Evolutionary conservation across 2,888 invertebrate genomes (phyloP).

Genomic region (Ophion ventricosus): DNA sequence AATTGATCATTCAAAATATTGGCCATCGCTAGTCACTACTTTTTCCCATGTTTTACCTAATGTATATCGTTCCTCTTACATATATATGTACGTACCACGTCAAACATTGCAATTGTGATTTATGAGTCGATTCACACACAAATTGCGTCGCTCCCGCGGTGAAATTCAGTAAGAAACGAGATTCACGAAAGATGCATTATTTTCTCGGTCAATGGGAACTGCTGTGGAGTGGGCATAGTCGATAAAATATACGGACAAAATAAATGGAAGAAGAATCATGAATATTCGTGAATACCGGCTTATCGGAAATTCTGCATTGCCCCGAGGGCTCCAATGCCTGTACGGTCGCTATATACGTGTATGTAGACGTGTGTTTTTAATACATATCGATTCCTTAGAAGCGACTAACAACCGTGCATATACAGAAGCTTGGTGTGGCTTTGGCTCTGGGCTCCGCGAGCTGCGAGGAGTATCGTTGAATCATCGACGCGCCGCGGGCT

Average conservation of each 20-base stretch:
- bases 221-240: background rate
- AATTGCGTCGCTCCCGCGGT: background rate
- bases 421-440: constrained; percentile 36
- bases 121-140: background rate
- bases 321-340: constrained; percentile 12
- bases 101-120: background rate
- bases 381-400: constrained; percentile 64
- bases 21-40: too few relatives aligned
- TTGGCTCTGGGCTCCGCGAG: constrained; percentile 31
- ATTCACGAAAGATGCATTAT: background rate
- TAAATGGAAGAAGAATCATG: constrained; percentile 52
- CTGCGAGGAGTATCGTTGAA: constrained; percentile 65
- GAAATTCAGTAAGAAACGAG: background rate
- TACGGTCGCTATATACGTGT: constrained; percentile 2
- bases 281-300: constrained; percentile 52
- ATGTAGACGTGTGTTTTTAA: constrained; percentile 30
- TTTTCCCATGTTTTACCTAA: too few relatives aligned
- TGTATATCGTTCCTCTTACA: too few relatives aligned
- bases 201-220: constrained; percentile 22
- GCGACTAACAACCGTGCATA: constrained; percentile 62
- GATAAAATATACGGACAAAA: constrained; percentile 1
- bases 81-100: background rate
- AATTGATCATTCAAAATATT: too few relatives aligned
- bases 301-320: constrained; percentile 56
- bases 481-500: constrained; percentile 64